Evolutionary conservation across 1,140 invertebrate species (phyloP), one percentile per base, ranked within the genome.

Genomic region (Hyles vespertilio): DNA sequence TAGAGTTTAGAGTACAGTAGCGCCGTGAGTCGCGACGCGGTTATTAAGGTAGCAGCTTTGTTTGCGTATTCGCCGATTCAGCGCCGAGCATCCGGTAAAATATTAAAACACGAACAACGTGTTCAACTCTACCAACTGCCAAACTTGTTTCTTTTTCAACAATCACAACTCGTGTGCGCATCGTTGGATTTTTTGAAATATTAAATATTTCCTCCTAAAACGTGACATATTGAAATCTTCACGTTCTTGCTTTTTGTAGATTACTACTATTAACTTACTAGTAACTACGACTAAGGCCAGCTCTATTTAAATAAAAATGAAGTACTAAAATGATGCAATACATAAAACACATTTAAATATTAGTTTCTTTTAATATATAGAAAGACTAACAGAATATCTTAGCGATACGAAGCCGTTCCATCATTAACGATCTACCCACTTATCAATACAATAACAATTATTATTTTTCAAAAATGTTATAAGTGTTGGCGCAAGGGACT

Each of bases 1-100:
- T 22, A 22, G 1, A 22, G 22, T 22, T 1, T 22, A 22, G 2
- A 22, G 22, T 22, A 22, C 22, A 22, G 22, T 22, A 22, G 22
- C 22, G 22, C 22, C 22, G 22, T 2, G 63, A 65, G 66, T 65
- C 68, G 63, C 75, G 77, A 77, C 78, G 77, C 72, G 69, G 75
- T 85, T 87, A 85, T 84, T 82, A 82, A 82, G 78, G 73, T 78
- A 65, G 54, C 66, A 74, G 76, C 72, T 85, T 77, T 84, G 75
- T 83, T 84, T 85, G 76, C 74, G 67, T 74, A 81, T 84, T 77
- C 75, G 71, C 70, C 73, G 69, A 76, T 75, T 74, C 78, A 73
- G 71, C 72, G 68, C 62, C 58, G 69, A 84, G 77, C 72, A 78
- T 72, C 65, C 67, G 58, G 73, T 81, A 81, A 87, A 84, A 84